phyloP scores from a whole-genome alignment of 2,888 invertebrate genomes.

The Coenonympha glycerion region DNA sequence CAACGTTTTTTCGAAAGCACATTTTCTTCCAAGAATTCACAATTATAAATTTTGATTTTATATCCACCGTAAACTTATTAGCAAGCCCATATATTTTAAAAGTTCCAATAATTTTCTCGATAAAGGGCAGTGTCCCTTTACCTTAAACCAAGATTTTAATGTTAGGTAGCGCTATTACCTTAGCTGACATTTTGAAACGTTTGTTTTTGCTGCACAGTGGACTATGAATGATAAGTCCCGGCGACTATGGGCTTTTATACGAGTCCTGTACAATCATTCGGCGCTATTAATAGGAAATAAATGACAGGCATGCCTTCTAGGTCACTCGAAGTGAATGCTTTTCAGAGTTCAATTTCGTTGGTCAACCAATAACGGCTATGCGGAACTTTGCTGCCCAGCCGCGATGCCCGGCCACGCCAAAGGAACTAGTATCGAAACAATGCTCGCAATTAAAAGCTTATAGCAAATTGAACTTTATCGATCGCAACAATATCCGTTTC shows the following conservation, averaged over 20 bases:
- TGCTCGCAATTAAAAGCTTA: conserved; percentile 10
- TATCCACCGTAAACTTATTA: not conserved
- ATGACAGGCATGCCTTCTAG: conserved; percentile 56
- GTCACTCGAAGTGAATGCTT: conserved; percentile 57
- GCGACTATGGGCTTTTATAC: conserved; percentile 53
- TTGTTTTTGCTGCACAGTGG: conserved; percentile 59
- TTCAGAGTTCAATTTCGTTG: conserved; percentile 61
- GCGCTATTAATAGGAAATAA: conserved; percentile 67
- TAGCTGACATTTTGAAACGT: conserved; percentile 70
- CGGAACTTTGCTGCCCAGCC: conserved; percentile 46
- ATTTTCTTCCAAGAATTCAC: no score
- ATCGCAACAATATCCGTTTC: conserved; percentile 26
- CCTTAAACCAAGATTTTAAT: conserved; percentile 12
- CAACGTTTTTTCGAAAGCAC: no score
- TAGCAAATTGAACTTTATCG: conserved; percentile 26
- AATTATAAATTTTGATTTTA: not conserved
- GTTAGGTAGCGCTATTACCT: conserved; percentile 43
- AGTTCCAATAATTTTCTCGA: not conserved
- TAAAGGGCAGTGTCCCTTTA: conserved; percentile 7
- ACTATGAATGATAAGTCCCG: conserved; percentile 65
- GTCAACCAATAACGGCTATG: conserved; percentile 43
- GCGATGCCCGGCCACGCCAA: conserved; percentile 32
- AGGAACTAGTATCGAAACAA: conserved; percentile 23
- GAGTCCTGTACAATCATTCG: conserved; percentile 51
- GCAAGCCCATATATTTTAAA: not conserved